These are phyloP conservation scores for Cromileptes altivelis DNA, from an alignment of 2,113 vertebrate species.

Conservation along the genomic window DNA sequence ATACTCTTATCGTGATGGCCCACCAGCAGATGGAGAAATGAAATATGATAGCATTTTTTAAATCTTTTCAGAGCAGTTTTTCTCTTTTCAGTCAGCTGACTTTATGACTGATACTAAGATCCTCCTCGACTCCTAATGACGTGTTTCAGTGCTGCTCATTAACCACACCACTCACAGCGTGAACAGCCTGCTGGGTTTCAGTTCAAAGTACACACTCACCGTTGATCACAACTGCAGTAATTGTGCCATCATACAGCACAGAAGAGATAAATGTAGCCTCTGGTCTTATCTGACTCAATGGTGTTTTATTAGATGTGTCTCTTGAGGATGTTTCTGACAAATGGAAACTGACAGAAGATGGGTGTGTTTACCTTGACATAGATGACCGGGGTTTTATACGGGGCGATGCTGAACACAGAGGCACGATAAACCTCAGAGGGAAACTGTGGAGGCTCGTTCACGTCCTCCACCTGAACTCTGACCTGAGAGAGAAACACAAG, in stretches of 20 bases:
- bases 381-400: slow-evolving; percentile 78
- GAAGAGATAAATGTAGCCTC: background rate
- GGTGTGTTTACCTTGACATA: slow-evolving; percentile 79
- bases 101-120: background rate
- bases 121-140: background rate
- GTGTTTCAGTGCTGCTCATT: slow-evolving; percentile 13
- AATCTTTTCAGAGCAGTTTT: background rate
- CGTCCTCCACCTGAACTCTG: slow-evolving; percentile 73
- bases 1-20: too few relatives aligned
- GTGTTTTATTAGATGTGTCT: background rate
- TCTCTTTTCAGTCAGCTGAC: background rate
- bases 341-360: background rate
- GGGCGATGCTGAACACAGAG: slow-evolving; percentile 78
- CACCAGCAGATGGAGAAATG: too few relatives aligned
- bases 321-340: background rate
- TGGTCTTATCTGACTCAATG: background rate
- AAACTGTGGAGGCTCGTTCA: slow-evolving; percentile 84
- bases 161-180: background rate
- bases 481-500: slow-evolving; percentile 59
- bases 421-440: slow-evolving; percentile 58
- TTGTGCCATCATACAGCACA: background rate
- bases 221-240: background rate
- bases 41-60: too few relatives aligned
- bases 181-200: background rate
- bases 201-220: background rate